Evolutionary conservation across 1,140 invertebrate species (phyloP), one percentile per base, ranked within the genome.

Genomic region (Pachypsylla venusta): DNA sequence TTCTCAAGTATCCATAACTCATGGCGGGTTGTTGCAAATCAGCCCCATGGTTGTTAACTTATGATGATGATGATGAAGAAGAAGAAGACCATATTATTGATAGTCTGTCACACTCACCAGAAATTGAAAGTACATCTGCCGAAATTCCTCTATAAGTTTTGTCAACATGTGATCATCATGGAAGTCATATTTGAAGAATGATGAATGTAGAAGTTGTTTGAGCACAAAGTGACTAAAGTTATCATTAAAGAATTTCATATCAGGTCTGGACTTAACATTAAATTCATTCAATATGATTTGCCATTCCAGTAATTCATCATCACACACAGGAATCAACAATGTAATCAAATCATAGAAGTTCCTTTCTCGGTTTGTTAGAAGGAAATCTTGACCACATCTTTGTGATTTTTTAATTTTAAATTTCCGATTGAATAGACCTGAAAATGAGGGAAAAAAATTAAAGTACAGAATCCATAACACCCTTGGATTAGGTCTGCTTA

Each of bases 201-300:
- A n/a, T n/a, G 7, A 19, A 7, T 22, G 4, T 4, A 48, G 16
- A 4, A 48, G 4, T n/a, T 48, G 16, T 5, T 48, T n/a, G 7
- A 48, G 7, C 16, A 48, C n/a, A 22, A 10, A 48, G 7, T 5
- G 42, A n/a, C n/a, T 19, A n/a, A 48, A 48, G 4, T 22, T 22
- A n/a, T 5, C n/a, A n/a, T 48, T 5, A n/a, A 48, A 48, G 7
- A 48, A n/a, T 48, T 48, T 48, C n/a, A 48, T 10, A 19, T 48
- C 42, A 48, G 42, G 42, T n/a, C 42, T 4, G 5, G 42, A 7
- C 42, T 48, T 22, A 48, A 22, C n/a, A 19, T n/a, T 4, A 22
- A 48, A 48, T n/a, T 48, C 42, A 48, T 48, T 48, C 42, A 48
- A 22, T 19, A 48, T 48, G 7, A 48, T 19, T 22, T 48, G 42